These are phyloP conservation scores for Gobius niger DNA, from an alignment of 2,113 vertebrate genomes.

Conservation along the genomic window DNA sequence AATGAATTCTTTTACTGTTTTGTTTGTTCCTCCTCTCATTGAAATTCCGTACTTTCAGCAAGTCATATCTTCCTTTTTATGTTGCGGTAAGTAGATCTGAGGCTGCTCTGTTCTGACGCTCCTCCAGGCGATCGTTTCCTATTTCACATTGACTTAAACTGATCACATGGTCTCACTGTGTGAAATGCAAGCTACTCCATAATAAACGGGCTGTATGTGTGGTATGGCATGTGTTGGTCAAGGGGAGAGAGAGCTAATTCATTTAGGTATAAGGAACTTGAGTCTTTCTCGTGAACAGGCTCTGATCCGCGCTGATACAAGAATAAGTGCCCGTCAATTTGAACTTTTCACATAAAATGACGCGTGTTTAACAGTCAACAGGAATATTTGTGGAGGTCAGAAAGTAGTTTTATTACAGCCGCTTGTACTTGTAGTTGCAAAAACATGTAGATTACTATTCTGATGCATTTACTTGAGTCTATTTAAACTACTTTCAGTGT, in stretches of 20 bases:
- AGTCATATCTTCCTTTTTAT: conserved; percentile 66
- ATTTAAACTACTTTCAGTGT: too few species aligned
- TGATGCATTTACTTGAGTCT: too few species aligned
- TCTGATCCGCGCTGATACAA: background rate
- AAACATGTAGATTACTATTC: too few species aligned
- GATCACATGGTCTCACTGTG: background rate
- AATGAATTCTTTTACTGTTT: conserved; percentile 61
- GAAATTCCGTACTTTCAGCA: conserved; percentile 69
- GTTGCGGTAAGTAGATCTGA: conserved; percentile 55
- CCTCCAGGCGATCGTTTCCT: conserved; percentile 24
- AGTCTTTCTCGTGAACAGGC: background rate
- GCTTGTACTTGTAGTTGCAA: too few species aligned
- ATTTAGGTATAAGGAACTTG: background rate
- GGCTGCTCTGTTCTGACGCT: conserved; percentile 38
- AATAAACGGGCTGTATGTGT: conserved; percentile 30
- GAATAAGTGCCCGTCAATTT: too few species aligned
- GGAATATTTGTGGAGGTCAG: too few species aligned
- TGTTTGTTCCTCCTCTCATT: conserved; percentile 58
- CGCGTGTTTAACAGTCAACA: too few species aligned
- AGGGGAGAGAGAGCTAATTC: conserved; percentile 6
- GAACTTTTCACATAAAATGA: too few species aligned
- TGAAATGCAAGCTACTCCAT: conserved; percentile 9
- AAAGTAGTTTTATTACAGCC: too few species aligned
- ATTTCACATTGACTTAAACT: conserved; percentile 3
- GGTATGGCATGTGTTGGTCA: conserved; percentile 19